Conservation (phyloP, 2,797 vertebrate genomes). For the Melanotaenia nigrans region DNA sequence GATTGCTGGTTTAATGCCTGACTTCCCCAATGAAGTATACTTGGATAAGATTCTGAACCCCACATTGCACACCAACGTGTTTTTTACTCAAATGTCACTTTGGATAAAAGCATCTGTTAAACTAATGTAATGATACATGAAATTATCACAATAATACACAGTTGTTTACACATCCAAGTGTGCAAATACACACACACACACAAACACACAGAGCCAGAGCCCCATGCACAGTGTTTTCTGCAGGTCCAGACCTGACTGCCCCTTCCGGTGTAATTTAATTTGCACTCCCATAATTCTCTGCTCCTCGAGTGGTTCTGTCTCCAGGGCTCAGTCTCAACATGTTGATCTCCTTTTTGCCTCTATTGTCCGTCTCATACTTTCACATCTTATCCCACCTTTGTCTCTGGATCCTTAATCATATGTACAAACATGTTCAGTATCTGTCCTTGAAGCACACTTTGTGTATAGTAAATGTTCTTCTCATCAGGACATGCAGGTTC, state of each 20-base stretch:
- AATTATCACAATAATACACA: not conserved
- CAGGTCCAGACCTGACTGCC: constrained; percentile 85
- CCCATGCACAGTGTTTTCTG: constrained; percentile 77
- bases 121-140: constrained; percentile 11
- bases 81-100: not conserved
- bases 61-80: too few relatives aligned
- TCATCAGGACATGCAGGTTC: constrained; percentile 37
- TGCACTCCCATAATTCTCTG: constrained; percentile 84
- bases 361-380: constrained; percentile 60
- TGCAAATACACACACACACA: constrained; percentile 1
- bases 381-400: constrained; percentile 67
- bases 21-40: not conserved
- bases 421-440: constrained; percentile 45
- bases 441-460: constrained; percentile 32
- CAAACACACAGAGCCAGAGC: constrained; percentile 47
- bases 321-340: constrained; percentile 74
- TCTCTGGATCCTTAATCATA: constrained; percentile 44
- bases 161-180: not conserved
- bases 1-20: not conserved
- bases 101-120: not conserved
- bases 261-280: constrained; percentile 88
- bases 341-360: constrained; percentile 65
- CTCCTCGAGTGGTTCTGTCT: constrained; percentile 80
- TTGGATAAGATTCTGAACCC: not conserved
- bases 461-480: constrained; percentile 23